Conservation (phyloP, 1,140 invertebrate genomes). For the Gryllus bimaculatus region DNA sequence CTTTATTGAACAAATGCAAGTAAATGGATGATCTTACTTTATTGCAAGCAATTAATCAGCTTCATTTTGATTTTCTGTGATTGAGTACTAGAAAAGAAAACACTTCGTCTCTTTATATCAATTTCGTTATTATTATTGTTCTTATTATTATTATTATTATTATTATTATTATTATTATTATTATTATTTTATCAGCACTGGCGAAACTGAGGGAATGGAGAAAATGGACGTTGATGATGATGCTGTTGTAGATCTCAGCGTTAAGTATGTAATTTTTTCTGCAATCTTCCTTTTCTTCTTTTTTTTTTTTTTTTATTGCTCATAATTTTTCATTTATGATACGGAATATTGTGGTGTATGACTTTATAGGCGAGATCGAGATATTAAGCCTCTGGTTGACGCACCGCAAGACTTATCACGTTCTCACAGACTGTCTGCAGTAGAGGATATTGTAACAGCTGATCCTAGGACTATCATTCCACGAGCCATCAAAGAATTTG, state of each 20-base stretch:
- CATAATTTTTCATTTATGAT: neutral
- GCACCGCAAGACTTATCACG: constrained; percentile 22
- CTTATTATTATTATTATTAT: no score
- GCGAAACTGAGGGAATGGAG: constrained; percentile 38
- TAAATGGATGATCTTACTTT: no score
- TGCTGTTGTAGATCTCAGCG: constrained; percentile 62
- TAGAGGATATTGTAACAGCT: neutral
- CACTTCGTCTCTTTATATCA: no score
- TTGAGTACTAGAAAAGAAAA: no score
- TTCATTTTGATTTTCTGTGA: no score
- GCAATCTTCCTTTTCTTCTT: no score
- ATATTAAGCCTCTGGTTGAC: constrained; percentile 14
- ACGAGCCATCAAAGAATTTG: constrained; percentile 22
- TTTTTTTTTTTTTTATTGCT: neutral
- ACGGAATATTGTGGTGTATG: neutral
- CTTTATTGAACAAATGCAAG: no score
- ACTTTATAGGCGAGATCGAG: constrained; percentile 25
- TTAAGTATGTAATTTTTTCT: constrained; percentile 46
- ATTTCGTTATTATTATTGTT: no score
- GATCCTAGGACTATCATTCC: constrained; percentile 12
- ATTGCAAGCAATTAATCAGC: no score
- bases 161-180: neutral
- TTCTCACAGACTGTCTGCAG: constrained; percentile 11
- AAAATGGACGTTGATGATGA: constrained; percentile 57
- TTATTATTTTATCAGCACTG: neutral